phyloP scores from a whole-genome alignment of 2,888 invertebrate species.

The Anaspis maculata region DNA sequence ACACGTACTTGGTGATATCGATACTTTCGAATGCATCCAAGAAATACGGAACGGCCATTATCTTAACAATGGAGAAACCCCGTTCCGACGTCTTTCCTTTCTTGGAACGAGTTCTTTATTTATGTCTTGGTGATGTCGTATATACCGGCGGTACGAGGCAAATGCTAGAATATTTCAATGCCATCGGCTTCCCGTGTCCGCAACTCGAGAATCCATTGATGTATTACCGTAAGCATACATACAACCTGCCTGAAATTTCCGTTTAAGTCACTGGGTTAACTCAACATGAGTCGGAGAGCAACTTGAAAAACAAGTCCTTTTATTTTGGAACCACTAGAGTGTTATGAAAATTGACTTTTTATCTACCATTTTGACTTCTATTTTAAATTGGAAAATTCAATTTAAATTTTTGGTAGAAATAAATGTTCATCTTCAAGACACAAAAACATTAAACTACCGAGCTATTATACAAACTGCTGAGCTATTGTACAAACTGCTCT shows the following conservation, averaged over 20 bases:
- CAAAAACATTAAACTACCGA: no score
- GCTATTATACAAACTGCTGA: no score
- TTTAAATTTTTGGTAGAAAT: no score
- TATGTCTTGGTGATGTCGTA: constrained; percentile 86
- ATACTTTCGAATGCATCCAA: constrained; percentile 86
- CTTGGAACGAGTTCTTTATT: constrained; percentile 81
- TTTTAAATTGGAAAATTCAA: no score
- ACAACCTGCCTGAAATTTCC: background rate
- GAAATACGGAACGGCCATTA: constrained; percentile 82
- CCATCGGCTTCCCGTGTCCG: constrained; percentile 94
- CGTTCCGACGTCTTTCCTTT: constrained; percentile 93
- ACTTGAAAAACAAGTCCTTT: no score
- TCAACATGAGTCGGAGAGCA: no score
- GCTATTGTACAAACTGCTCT: no score
- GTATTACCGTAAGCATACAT: constrained; percentile 92
- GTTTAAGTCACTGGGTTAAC: no score
- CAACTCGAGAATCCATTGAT: constrained; percentile 95
- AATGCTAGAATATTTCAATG: constrained; percentile 90
- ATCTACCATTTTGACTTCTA: no score
- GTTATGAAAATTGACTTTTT: no score
- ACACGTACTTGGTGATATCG: constrained; percentile 90
- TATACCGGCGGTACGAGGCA: constrained; percentile 86
- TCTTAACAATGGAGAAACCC: constrained; percentile 89
- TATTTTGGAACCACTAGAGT: no score
- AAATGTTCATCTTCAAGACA: no score